phyloP scores from a whole-genome alignment of 2,113 vertebrate species.

The Aegithalos caudatus region DNA sequence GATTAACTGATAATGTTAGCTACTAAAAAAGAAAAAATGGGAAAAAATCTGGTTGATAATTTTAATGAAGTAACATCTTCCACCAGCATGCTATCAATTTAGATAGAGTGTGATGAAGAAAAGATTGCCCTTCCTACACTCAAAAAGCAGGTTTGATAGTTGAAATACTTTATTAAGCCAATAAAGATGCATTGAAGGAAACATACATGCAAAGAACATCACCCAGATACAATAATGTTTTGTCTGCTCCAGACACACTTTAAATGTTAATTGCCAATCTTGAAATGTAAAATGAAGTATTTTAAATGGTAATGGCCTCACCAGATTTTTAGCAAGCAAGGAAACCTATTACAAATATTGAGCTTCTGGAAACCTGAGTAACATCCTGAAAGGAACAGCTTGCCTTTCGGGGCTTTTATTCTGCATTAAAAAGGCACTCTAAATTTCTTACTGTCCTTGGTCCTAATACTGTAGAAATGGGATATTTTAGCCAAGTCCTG shows the following conservation, averaged over 20 bases:
- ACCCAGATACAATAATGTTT: neutral
- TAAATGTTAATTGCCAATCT: constrained; percentile 8
- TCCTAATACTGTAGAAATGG: neutral
- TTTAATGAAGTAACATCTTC: neutral
- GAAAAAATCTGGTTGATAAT: neutral
- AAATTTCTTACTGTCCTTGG: neutral
- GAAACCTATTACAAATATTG: neutral
- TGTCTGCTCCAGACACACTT: neutral
- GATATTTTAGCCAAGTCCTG: neutral
- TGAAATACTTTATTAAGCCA: constrained; percentile 27
- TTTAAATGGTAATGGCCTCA: neutral
- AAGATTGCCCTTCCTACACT: neutral
- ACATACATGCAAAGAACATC: neutral
- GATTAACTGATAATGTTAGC: neutral
- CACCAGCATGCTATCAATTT: neutral
- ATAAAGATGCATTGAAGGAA: neutral
- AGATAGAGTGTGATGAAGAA: neutral
- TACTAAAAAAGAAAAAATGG: neutral
- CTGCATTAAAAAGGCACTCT: neutral
- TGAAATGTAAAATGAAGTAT: neutral
- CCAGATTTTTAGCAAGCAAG: neutral
- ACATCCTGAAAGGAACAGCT: neutral
- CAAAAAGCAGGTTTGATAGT: neutral
- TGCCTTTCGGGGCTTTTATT: neutral
- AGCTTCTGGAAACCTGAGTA: constrained; percentile 7